Percentiles rank a stretch among this genome's conserved stretches.
These are phyloP conservation scores for Troilus luridus DNA, from an alignment of 2,888 invertebrate genomes.

Conservation along the genomic window DNA sequence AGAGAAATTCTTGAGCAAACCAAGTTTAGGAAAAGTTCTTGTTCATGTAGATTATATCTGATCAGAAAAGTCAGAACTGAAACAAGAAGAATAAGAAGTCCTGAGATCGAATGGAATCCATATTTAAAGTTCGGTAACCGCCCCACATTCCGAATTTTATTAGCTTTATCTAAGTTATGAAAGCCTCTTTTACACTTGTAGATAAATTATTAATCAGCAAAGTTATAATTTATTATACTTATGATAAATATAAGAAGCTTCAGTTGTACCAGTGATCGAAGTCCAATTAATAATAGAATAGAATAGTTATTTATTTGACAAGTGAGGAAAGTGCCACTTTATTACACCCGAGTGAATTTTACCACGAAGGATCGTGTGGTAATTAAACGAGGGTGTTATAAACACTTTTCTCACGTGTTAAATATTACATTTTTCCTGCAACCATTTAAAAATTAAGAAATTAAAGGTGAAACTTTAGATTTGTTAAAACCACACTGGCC, in stretches of 20 bases:
- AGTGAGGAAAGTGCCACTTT: no score
- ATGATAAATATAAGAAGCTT: neutral
- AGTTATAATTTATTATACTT: constrained; percentile 2
- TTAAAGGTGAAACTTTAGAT: no score
- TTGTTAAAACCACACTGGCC: no score
- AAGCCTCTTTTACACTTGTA: neutral
- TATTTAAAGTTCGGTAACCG: neutral
- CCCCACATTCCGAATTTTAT: neutral
- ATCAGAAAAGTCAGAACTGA: constrained; percentile 1
- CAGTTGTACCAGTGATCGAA: no score
- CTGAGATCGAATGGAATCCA: neutral
- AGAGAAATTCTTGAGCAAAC: constrained; percentile 19
- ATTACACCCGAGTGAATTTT: no score
- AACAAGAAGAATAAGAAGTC: constrained; percentile 8
- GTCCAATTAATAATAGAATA: no score
- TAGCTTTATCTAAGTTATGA: neutral
- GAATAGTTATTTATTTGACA: no score
- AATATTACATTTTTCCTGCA: no score
- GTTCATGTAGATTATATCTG: constrained; percentile 26
- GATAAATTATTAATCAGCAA: constrained; percentile 20
- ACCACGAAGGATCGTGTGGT: no score
- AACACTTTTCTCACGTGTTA: no score
- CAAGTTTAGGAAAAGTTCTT: neutral
- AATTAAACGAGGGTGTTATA: no score
- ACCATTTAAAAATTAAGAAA: no score